phyloP scores from a whole-genome alignment of 2,888 invertebrate genomes.

The Watsonalla cultraria region DNA sequence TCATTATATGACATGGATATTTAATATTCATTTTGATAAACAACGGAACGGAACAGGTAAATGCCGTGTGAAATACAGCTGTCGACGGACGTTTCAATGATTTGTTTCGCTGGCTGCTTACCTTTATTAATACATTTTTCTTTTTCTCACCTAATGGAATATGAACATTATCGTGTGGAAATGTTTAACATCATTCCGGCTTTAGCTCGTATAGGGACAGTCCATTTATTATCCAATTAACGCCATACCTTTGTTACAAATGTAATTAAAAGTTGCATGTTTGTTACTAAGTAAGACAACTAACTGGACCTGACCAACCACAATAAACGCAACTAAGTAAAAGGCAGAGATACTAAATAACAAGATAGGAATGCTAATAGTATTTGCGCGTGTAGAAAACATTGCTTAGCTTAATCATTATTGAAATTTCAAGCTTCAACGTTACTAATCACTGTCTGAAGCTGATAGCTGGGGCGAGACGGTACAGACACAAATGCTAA shows the following conservation, averaged over 20 bases:
- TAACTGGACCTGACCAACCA: neutral
- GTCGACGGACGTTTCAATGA: constrained; percentile 46
- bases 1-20: constrained; percentile 52
- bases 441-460: constrained; percentile 52
- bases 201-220: neutral
- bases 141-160: constrained; percentile 42
- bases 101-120: constrained; percentile 45
- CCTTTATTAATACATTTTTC: constrained; percentile 44
- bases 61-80: constrained; percentile 45
- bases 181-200: neutral
- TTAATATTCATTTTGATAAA: constrained; percentile 67
- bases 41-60: constrained; percentile 39
- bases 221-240: neutral
- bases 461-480: constrained; percentile 35
- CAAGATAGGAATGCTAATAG: constrained; percentile 15
- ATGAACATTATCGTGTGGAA: constrained; percentile 24
- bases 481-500: constrained; percentile 32
- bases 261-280: neutral
- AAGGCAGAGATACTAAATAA: constrained; percentile 14
- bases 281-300: neutral
- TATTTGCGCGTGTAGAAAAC: constrained; percentile 14
- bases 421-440: constrained; percentile 45
- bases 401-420: constrained; percentile 44
- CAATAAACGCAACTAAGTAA: constrained; percentile 6
- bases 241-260: neutral